phyloP scores from a whole-genome alignment of 2,797 vertebrate species.

The Pangasius larnaudii region DNA sequence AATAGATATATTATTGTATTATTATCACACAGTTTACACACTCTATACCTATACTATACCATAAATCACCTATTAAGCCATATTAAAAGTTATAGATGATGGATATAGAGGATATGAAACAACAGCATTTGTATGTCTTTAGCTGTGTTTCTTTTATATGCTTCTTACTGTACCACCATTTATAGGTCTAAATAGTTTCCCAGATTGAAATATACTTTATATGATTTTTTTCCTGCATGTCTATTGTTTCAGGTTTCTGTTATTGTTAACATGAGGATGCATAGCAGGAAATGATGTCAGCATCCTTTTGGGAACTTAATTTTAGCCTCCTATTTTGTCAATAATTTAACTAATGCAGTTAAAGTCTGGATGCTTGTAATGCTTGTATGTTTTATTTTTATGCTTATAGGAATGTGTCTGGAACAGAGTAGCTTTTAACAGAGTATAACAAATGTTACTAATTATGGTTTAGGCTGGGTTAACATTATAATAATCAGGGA shows the following conservation, averaged over 20 bases:
- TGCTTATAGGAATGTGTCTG: neutral
- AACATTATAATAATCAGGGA: neutral
- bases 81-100: neutral
- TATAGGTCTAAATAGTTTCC: neutral
- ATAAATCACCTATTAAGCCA: neutral
- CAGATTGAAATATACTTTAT: neutral
- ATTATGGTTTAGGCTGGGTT: neutral
- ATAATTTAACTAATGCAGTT: neutral
- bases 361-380: neutral
- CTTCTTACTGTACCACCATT: too few species aligned
- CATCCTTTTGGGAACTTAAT: neutral
- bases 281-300: conserved; percentile 28
- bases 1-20: neutral
- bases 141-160: neutral
- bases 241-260: conserved; percentile 8
- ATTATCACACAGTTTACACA: neutral
- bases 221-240: neutral
- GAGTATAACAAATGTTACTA: neutral
- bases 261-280: neutral
- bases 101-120: neutral
- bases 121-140: neutral
- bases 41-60: too few species aligned
- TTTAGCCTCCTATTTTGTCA: neutral
- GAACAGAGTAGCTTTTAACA: neutral
- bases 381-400: neutral